Evolutionary conservation across 2,113 vertebrate genomes (phyloP).

Genomic region (Sapayoa aenigma): DNA sequence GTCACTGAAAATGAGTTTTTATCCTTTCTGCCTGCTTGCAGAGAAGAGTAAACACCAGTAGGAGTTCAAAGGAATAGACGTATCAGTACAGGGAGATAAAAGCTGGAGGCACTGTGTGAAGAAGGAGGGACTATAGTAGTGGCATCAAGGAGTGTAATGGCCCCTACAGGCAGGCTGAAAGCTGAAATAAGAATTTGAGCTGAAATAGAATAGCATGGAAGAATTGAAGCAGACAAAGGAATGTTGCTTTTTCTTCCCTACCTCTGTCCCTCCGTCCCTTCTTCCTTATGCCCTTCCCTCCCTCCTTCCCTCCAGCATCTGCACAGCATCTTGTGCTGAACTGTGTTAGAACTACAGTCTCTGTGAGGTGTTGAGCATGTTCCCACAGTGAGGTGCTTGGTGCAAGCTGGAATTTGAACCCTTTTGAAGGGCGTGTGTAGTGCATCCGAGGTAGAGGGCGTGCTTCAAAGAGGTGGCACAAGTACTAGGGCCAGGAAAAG

Average conservation of each 20-base stretch:
- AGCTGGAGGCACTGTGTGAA: neutral
- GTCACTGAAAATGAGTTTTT: neutral
- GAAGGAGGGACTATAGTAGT: neutral
- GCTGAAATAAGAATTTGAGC: neutral
- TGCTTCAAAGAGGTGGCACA: neutral
- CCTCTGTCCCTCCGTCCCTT: no score
- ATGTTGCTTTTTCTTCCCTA: neutral
- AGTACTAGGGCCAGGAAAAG: neutral
- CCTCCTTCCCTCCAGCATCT: neutral
- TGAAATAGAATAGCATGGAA: neutral
- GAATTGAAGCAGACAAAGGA: neutral
- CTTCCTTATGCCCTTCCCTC: no score
- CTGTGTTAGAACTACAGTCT: neutral
- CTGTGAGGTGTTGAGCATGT: fast-evolving
- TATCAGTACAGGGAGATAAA: neutral
- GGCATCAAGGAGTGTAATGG: neutral
- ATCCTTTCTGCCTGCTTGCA: neutral
- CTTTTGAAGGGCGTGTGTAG: fast-evolving
- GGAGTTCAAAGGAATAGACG: neutral
- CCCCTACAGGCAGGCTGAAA: neutral
- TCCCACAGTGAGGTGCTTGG: neutral
- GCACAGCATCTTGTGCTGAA: neutral
- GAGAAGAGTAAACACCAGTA: neutral
- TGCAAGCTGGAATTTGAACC: neutral
- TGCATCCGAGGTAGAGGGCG: neutral